Evolutionary conservation across 2,797 vertebrate genomes (phyloP).

Genomic region (Sebastiscus albofasciatus): DNA sequence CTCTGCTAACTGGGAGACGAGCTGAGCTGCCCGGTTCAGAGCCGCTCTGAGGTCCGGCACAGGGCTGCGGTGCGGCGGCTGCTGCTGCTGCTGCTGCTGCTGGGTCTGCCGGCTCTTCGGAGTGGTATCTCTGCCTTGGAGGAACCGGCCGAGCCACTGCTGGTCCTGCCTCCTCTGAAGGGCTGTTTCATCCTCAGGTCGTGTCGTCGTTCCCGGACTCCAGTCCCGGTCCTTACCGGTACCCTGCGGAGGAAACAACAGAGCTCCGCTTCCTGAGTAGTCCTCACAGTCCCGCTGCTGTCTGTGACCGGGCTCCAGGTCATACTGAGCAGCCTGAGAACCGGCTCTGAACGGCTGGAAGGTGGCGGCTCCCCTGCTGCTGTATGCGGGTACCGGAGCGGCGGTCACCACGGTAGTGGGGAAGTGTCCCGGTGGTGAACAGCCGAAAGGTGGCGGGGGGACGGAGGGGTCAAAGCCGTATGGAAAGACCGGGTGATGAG

Average conservation of each 20-base stretch:
- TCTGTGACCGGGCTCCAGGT: background rate
- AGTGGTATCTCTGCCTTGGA: slow-evolving; percentile 22
- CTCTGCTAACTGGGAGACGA: slow-evolving; percentile 69
- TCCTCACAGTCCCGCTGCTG: background rate
- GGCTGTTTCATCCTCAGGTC: slow-evolving; percentile 25
- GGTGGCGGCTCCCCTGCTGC: background rate
- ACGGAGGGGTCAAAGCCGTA: slow-evolving; percentile 69
- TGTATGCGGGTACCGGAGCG: background rate
- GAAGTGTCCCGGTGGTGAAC: slow-evolving; percentile 20
- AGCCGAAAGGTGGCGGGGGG: slow-evolving; percentile 68
- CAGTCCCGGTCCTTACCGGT: background rate
- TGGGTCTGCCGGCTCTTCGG: background rate
- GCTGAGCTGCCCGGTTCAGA: slow-evolving; percentile 64
- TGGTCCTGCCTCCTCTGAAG: slow-evolving; percentile 65
- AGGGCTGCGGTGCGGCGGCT: background rate
- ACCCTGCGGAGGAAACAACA: background rate
- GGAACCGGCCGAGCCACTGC: slow-evolving; percentile 71
- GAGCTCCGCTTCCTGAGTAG: background rate
- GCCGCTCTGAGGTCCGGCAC: slow-evolving; percentile 40
- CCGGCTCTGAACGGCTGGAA: background rate
- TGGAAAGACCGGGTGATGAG: slow-evolving; percentile 6
- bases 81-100: background rate
- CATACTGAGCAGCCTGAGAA: background rate
- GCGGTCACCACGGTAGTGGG: background rate
- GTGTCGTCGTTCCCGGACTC: background rate